Evolutionary conservation across 2,888 invertebrate genomes (phyloP), one percentile per base, ranked within the genome.

Genomic region (Laothoe populi): DNA sequence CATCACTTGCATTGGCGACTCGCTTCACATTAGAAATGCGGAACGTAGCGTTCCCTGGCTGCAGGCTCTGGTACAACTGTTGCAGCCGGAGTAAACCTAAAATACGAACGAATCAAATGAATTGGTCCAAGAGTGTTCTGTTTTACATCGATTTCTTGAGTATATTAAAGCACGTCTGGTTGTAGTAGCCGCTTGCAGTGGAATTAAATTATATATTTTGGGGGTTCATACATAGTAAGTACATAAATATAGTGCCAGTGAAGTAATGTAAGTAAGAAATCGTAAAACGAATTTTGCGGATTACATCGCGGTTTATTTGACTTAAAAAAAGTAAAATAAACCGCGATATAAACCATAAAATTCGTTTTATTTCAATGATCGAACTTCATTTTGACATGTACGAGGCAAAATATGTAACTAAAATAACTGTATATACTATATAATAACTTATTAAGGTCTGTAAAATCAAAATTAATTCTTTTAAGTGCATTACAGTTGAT

Each of bases 71-170:
- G 88, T 98, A 98, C 77, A 99, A 95, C 87, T 98, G 97, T 84
- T 99, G 98, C 65, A 99, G 94, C 68, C 98, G 95, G 69, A 98
- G 94, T 62, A 99, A 92, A 72, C 98, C 99, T 99, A 68, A 61
- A 70, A 68, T 61, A 63, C 60, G 48, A 23, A 73, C 5, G 63
- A 68, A 66, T 49, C 63, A 73, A 67, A 64, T 46, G 23, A 16
- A 60, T 57, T 16, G 38, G 16, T 58, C 24, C 19, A 0, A 4
- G 31, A 53, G 53, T 53, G 53, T 53, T 53, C 19, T 31, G 53
- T 53, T 53, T 53, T 53, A 53, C 35, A 19, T 35, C 19, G 4
- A 53, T 11, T 53, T 53, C 19, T 53, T 31, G 31, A 35, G 49
- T 53, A 35, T 35, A 53, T 53, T 53, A 19, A 53, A 19, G 31